Conservation (phyloP, 2,797 vertebrate species). For the Anolis apletophallus region DNA sequence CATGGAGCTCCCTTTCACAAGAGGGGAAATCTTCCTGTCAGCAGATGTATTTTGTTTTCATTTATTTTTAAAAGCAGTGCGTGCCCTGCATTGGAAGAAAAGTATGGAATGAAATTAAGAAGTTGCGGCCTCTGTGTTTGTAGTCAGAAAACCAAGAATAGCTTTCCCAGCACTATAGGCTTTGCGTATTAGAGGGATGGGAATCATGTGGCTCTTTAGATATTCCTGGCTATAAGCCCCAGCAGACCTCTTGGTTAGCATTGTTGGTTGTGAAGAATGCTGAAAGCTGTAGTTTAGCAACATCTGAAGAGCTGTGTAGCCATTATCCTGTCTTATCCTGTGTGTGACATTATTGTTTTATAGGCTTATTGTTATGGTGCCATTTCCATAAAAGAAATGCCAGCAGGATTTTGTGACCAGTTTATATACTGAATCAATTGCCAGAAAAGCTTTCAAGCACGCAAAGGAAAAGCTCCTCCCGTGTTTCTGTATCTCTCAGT, state of each 20-base stretch:
- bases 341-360: not conserved
- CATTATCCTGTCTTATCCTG: not conserved
- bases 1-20: too few species aligned
- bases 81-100: too few species aligned
- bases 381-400: not conserved
- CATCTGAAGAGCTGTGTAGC: too few species aligned
- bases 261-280: too few species aligned
- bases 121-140: conserved; percentile 35
- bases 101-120: conserved; percentile 48
- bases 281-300: too few species aligned
- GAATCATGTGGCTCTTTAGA: not conserved
- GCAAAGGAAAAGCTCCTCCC: conserved; percentile 22
- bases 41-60: not conserved
- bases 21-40: conserved; percentile 35
- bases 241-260: too few species aligned
- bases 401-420: not conserved
- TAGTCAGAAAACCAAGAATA: not conserved
- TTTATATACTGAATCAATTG: conserved; percentile 2
- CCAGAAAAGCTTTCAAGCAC: conserved; percentile 18
- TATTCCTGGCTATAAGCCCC: too few species aligned
- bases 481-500: not conserved
- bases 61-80: too few species aligned
- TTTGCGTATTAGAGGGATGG: conserved; percentile 11
- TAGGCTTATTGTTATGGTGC: not conserved
- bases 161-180: conserved; percentile 33